Evolutionary conservation across 2,113 vertebrate species (phyloP).

Genomic region (Lutjanus erythropterus): DNA sequence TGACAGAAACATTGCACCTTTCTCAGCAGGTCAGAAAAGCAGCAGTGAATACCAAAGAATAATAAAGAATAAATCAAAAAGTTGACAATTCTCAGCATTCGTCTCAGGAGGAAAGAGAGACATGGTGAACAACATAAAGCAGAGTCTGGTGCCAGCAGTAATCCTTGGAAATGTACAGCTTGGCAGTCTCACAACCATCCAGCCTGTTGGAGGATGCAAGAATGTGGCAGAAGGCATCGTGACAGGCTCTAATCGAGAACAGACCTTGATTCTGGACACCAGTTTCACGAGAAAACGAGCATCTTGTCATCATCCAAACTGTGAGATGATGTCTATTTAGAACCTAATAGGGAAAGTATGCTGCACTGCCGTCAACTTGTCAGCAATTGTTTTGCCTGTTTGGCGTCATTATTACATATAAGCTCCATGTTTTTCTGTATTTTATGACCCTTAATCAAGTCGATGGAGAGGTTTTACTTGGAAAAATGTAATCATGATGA

Average conservation of each 20-base stretch:
- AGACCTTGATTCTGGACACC: conserved; percentile 52
- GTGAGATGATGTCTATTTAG: conserved; percentile 50
- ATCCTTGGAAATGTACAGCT: conserved; percentile 56
- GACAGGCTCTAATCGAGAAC: conserved; percentile 65
- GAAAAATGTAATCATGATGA: not conserved
- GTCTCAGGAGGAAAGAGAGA: conserved; percentile 1
- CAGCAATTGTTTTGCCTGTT: conserved; percentile 12
- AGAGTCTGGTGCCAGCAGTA: conserved; percentile 17
- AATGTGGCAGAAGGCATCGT: conserved; percentile 53
- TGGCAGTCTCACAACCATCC: conserved; percentile 44
- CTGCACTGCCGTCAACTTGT: conserved; percentile 12
- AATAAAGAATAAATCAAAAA: conserved; percentile 42
- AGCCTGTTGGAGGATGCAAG: conserved; percentile 48
- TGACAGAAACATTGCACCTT: not conserved
- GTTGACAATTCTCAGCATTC: conserved; percentile 25
- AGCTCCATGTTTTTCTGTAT: not conserved
- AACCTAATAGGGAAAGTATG: conserved; percentile 2
- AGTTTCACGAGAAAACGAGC: conserved; percentile 46
- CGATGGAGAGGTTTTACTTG: not conserved
- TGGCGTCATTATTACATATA: not conserved
- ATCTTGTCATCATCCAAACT: conserved; percentile 54
- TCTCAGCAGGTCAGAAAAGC: conserved; percentile 19
- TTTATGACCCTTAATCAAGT: not conserved
- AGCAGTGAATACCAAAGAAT: conserved; percentile 38
- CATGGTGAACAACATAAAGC: conserved; percentile 37